A percentile compares a stretch with the other conserved stretches of the same genome.
Evolutionary conservation across 2,113 vertebrate genomes (phyloP).

Genomic region (Lophochroa leadbeateri): DNA sequence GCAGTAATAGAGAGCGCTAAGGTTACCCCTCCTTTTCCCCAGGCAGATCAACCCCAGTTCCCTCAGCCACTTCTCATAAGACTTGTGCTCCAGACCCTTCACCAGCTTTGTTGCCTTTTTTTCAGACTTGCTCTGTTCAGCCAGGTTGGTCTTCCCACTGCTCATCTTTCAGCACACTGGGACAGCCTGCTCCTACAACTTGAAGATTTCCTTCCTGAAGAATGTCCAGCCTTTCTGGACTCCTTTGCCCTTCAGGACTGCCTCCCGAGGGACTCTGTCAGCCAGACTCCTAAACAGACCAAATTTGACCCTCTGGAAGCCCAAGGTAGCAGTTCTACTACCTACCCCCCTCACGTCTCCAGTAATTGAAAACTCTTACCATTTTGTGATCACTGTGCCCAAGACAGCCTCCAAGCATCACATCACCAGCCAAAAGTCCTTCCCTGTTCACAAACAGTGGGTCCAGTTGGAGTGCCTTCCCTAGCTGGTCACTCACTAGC

Average conservation of each 20-base stretch:
- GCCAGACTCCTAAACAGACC: not conserved
- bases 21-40: not conserved
- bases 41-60: not conserved
- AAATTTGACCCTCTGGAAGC: not conserved
- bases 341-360: not conserved
- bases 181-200: not conserved
- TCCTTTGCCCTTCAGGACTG: not conserved
- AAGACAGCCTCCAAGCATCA: not conserved
- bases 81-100: not conserved
- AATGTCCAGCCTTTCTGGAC: not conserved
- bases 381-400: not conserved
- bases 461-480: not conserved
- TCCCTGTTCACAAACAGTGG: not conserved
- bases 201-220: not conserved
- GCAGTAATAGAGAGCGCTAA: not conserved
- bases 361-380: not conserved
- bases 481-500: not conserved
- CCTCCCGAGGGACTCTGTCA: not conserved
- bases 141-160: not conserved
- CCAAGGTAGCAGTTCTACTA: not conserved
- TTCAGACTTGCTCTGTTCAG: not conserved
- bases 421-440: not conserved
- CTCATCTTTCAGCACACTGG: not conserved
- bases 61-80: not conserved
- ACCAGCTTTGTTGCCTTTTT: not conserved